Conservation (phyloP, 2,113 vertebrate genomes). For the Ptyas mucosa region DNA sequence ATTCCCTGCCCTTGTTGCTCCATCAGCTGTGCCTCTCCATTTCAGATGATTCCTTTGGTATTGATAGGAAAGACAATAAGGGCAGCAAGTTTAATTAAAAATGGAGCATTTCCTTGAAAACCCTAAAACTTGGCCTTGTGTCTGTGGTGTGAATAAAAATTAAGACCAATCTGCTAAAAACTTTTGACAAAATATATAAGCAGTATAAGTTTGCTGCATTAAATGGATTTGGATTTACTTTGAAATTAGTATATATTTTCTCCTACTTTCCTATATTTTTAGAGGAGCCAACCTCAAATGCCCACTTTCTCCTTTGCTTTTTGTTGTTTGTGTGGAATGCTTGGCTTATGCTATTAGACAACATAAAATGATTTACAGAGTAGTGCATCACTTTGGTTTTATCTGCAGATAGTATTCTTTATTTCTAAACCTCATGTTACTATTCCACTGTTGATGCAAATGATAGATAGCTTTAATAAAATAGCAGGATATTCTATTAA, state of each 20-base stretch:
- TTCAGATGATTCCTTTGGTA: background rate
- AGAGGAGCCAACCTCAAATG: background rate
- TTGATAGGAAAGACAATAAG: background rate
- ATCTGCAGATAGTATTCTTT: background rate
- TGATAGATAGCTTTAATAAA: background rate
- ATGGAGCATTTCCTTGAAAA: background rate
- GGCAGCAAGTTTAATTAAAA: background rate
- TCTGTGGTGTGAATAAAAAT: background rate
- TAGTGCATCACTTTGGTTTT: background rate
- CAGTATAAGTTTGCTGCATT: background rate
- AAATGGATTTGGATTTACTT: background rate
- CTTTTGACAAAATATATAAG: background rate
- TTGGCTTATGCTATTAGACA: background rate
- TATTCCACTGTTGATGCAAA: no score
- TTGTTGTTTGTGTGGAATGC: background rate
- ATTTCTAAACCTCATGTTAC: background rate
- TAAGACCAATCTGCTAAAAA: background rate
- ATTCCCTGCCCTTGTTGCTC: constrained; percentile 20
- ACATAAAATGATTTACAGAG: background rate
- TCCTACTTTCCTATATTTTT: background rate
- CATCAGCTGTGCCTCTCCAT: background rate
- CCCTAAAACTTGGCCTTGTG: background rate
- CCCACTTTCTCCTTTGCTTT: background rate
- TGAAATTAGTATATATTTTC: background rate
- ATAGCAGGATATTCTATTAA: background rate